Base-by-base conservation (phyloP, 1,140 invertebrate species). In the Brachionus sp. region DNA sequence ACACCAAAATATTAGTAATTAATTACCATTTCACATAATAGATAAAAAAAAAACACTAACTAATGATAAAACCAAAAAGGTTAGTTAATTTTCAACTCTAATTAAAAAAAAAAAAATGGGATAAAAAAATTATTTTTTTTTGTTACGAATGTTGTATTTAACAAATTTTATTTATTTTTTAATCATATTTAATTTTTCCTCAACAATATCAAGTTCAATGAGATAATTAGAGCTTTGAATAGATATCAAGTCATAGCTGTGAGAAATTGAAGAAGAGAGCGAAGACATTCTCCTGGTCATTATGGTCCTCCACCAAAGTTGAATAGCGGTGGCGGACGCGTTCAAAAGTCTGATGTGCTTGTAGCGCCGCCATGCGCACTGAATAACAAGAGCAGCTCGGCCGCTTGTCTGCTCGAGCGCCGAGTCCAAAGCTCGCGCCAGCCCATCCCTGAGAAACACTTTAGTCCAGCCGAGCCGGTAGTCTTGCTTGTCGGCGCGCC, bases 241-340 rank as follows among this genome's bases (percentile, higher is more conserved):
- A 10, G 12, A 50, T 2, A 37, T 82, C 10, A 46, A 0, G 46
- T 16, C 35, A 83, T 84, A 86, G 86, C 77, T 42, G 19, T 44
- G n/a, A n/a, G n/a, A n/a, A n/a, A n/a, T n/a, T n/a, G n/a, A n/a
- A n/a, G 10, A 0, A 23, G 13, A 53, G 0, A 53, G n/a, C 50
- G 16, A 16, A 0, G 50, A n/a, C n/a, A n/a, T n/a, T n/a, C n/a
- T n/a, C n/a, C n/a, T n/a, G n/a, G 44, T 16, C 44, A n/a, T 5
- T 0, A 50, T 13, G 0, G 13, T 16, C n/a, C 44, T 16, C 44
- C 44, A 50, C 44, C 44, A 50, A 0, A 5, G 0, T 12, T 50
- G 44, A 50, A 50, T 50, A 1, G 4, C 12, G 3, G 5, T 4
- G 13, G 44, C 44, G 2, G 44, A 1, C 0, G 13, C 44, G 13